Conservation (phyloP, 2,888 invertebrate genomes). For the Amiota communis region DNA sequence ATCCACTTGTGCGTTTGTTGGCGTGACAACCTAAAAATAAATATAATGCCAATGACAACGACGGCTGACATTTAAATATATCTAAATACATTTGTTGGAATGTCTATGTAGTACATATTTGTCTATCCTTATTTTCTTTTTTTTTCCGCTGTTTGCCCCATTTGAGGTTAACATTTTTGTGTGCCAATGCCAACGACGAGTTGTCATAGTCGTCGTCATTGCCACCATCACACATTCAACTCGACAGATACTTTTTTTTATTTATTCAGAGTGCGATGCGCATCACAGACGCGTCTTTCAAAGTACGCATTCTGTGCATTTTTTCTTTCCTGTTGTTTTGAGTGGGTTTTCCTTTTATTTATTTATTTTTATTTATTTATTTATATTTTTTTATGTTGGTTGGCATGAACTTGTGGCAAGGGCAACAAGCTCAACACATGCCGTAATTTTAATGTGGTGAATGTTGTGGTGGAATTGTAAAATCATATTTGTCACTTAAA, state of each 20-base stretch:
- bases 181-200: conserved; percentile 18
- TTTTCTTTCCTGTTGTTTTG: too few relatives aligned
- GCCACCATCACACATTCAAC: neutral
- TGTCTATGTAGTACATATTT: neutral
- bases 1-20: conserved; percentile 20
- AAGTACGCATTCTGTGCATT: neutral
- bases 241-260: too few relatives aligned
- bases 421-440: too few relatives aligned
- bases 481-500: too few relatives aligned
- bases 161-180: conserved; percentile 17
- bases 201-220: neutral
- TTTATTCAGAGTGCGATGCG: neutral
- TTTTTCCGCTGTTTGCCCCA: neutral
- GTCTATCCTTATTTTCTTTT: neutral
- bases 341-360: neutral
- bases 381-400: neutral
- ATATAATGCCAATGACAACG: neutral
- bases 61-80: too few relatives aligned
- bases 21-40: conserved; percentile 25
- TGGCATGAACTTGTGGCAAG: too few relatives aligned
- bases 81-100: too few relatives aligned
- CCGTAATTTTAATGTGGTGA: too few relatives aligned
- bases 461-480: too few relatives aligned
- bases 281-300: neutral
- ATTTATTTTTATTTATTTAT: neutral